phyloP scores from a whole-genome alignment of 2,797 vertebrate species.

The Thripadectes ignobilis region DNA sequence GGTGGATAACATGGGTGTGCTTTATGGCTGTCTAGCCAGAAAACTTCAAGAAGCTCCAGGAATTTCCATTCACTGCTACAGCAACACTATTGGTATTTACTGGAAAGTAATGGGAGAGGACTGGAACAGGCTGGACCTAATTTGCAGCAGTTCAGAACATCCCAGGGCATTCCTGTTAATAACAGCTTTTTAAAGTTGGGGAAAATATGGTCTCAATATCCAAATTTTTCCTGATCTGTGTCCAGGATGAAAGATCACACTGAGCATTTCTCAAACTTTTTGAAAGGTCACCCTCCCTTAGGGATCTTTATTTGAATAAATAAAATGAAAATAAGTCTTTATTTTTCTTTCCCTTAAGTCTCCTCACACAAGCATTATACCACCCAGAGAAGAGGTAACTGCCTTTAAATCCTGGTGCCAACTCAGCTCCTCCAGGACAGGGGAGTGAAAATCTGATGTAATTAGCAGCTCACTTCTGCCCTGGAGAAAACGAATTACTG shows the following conservation, averaged over 20 bases:
- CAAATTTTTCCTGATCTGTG: slow-evolving; percentile 31
- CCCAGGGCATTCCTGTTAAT: neutral
- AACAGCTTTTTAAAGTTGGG: slow-evolving; percentile 27
- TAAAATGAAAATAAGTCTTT: neutral
- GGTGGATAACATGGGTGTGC: neutral
- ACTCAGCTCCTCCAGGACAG: neutral
- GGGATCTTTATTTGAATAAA: slow-evolving; percentile 29
- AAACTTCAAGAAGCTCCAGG: neutral
- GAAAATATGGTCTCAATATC: slow-evolving; percentile 50
- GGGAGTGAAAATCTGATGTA: neutral
- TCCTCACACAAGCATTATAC: neutral
- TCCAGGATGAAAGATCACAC: slow-evolving; percentile 43
- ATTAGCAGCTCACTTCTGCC: neutral
- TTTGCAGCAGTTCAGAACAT: slow-evolving; percentile 22
- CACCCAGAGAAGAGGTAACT: neutral
- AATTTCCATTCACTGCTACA: slow-evolving; percentile 2
- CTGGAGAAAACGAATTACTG: neutral
- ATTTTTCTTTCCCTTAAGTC: neutral
- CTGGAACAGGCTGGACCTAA: neutral
- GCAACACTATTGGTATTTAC: neutral
- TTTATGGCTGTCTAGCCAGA: neutral
- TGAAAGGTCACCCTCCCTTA: slow-evolving; percentile 52
- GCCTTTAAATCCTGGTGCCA: neutral
- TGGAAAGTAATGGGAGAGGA: neutral
- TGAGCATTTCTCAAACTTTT: slow-evolving; percentile 38